Evolutionary conservation across 2,888 invertebrate genomes (phyloP).

Genomic region (Drosophila subquinaria): DNA sequence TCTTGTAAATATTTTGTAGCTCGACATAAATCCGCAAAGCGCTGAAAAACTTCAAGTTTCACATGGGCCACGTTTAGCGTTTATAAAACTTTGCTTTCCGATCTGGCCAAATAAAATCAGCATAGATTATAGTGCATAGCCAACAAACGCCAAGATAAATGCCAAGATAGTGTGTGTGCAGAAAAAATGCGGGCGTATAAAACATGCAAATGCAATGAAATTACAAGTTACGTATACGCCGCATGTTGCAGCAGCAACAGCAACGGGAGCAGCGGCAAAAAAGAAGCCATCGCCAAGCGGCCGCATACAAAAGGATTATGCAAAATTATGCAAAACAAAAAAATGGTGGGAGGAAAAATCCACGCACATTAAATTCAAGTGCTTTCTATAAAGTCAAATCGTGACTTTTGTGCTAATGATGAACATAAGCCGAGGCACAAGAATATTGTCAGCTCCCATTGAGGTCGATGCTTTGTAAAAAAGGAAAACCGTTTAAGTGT

Average conservation of each 20-base stretch:
- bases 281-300: constrained; percentile 12
- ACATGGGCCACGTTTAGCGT: constrained; percentile 76
- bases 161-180: constrained; percentile 8
- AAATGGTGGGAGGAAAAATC: constrained; percentile 62
- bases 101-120: constrained; percentile 66
- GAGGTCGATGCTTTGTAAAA: constrained; percentile 12
- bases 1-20: constrained; percentile 29
- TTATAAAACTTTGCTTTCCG: constrained; percentile 72
- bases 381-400: constrained; percentile 82
- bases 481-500: constrained; percentile 38
- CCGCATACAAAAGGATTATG: constrained; percentile 71
- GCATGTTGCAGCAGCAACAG: constrained; percentile 49
- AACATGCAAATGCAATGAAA: constrained; percentile 80
- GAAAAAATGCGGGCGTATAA: constrained; percentile 38
- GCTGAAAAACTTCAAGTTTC: constrained; percentile 67
- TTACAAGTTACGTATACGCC: constrained; percentile 78
- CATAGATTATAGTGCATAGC: constrained; percentile 55
- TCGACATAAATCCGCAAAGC: constrained; percentile 56
- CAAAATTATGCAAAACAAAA: constrained; percentile 67
- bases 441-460: constrained; percentile 24
- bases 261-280: constrained; percentile 11
- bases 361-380: constrained; percentile 81
- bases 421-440: constrained; percentile 53
- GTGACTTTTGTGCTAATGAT: constrained; percentile 83
- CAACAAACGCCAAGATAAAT: constrained; percentile 12